Base-by-base conservation (phyloP, 2,888 invertebrate species). In the Hofmannophila pseudospretella region DNA sequence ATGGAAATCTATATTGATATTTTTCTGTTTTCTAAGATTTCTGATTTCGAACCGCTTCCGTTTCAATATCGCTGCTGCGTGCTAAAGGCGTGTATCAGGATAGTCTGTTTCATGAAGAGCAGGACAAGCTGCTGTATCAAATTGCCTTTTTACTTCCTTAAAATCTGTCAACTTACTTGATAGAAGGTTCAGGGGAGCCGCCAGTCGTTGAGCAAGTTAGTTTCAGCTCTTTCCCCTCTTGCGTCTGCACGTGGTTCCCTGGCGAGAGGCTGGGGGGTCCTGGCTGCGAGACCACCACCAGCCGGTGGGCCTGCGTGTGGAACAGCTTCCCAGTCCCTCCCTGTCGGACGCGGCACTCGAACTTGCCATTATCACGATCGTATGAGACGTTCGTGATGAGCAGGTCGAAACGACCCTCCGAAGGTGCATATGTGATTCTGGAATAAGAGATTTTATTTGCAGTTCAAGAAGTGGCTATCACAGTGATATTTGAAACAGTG, bases 351-450 rank as follows among this genome's bases (percentile, higher is more conserved):
- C 93, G 93, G 79, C 97, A 98, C 84, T 95, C 96, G 88, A 96
- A 97, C 61, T 92, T 91, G 36, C 96, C 97, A 78, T 96, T 96
- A 88, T 96, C 97, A 11, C 94, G 89, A 67, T 93, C 95, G 85
- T 96, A 97, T 34, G 95, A 94, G 32, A 96, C 95, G 71, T 95
- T 95, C 48, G 92, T 90, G 61, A 98, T 96, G 74, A 93, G 89
- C 58, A 98, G 89, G 82, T 97, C 96, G 88, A 97, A 98, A 25
- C 91, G 90, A 40, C 90, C 89, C 41, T 97, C 97, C 44, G 92
- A 90, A 27, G 95, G 94, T 49, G 91, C 90, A 74, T 92, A 94
- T 65, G 93, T 93, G 60, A 95, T 88, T 74, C 94, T 94, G 71
- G 73, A 50, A 74, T 52, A 67, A 60, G 54, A 38, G 16, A 16